These are phyloP conservation scores for Lasioglossum zephyrum DNA, from an alignment of 2,888 invertebrate species.

Conservation along the genomic window DNA sequence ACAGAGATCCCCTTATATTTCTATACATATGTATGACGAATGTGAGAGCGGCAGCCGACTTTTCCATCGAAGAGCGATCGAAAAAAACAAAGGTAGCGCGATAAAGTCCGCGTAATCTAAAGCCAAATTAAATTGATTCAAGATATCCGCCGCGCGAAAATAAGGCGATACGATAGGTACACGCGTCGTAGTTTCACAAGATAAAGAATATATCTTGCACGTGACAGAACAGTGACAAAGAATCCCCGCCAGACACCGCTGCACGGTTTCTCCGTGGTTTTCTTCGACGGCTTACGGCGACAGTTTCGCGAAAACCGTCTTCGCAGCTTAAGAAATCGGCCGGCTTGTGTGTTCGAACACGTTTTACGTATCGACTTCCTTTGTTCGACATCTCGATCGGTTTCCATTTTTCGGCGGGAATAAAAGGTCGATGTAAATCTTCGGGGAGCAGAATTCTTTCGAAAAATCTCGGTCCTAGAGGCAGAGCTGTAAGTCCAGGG, in stretches of 20 bases:
- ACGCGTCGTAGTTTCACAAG: slow-evolving; percentile 29
- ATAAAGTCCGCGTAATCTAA: slow-evolving; percentile 54
- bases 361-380: neutral
- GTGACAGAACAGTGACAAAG: slow-evolving; percentile 58
- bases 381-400: neutral
- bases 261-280: slow-evolving; percentile 13
- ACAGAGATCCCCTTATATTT: neutral
- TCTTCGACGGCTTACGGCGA: neutral
- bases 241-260: slow-evolving; percentile 35
- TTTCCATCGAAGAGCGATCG: slow-evolving; percentile 19
- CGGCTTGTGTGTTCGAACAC: neutral
- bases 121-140: slow-evolving; percentile 63
- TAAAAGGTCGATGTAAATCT: slow-evolving; percentile 18
- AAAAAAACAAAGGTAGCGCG: slow-evolving; percentile 39
- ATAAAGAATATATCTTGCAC: slow-evolving; percentile 58
- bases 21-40: neutral
- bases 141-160: slow-evolving; percentile 48
- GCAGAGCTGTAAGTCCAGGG: neutral
- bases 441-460: neutral
- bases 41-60: neutral
- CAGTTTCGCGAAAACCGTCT: slow-evolving; percentile 52
- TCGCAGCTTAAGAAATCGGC: neutral
- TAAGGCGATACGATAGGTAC: slow-evolving; percentile 38
- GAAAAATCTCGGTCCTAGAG: neutral
- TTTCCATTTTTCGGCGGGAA: neutral